These are phyloP conservation scores for Anser cygnoides DNA, from an alignment of 2,113 vertebrate species.

Conservation along the genomic window DNA sequence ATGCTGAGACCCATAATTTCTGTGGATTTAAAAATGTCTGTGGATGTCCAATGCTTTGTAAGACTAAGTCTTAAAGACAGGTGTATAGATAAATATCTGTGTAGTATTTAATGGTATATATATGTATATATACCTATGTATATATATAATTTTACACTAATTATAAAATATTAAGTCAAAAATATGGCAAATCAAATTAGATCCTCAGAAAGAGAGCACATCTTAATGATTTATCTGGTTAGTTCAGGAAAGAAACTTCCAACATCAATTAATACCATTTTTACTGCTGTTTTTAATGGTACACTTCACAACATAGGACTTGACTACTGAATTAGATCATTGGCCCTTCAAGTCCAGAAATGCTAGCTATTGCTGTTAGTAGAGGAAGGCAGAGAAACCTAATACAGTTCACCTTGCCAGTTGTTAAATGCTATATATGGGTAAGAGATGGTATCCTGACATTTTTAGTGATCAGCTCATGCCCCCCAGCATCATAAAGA, in stretches of 20 bases:
- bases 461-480: slow-evolving; percentile 32
- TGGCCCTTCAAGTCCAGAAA: not conserved
- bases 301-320: not conserved
- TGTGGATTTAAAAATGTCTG: not conserved
- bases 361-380: not conserved
- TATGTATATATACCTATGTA: not conserved
- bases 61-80: not conserved
- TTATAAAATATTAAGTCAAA: not conserved
- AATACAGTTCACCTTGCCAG: not conserved
- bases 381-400: not conserved
- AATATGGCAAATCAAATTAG: not conserved
- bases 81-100: not conserved
- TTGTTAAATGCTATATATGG: slow-evolving; percentile 19
- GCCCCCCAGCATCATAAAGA: slow-evolving; percentile 7
- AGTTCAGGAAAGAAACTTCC: not conserved
- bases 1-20: not conserved
- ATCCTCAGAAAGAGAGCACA: not conserved
- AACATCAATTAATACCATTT: not conserved
- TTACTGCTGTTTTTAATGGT: not conserved
- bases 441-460: slow-evolving; percentile 24
- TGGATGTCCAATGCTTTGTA: not conserved
- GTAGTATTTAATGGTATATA: not conserved
- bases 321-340: not conserved
- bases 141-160: not conserved
- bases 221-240: not conserved